Evolutionary conservation across 53 echinoderm and acorn worm species (phyloP), one percentile per base, ranked within the genome.

Genomic region (Henricia sp.): DNA sequence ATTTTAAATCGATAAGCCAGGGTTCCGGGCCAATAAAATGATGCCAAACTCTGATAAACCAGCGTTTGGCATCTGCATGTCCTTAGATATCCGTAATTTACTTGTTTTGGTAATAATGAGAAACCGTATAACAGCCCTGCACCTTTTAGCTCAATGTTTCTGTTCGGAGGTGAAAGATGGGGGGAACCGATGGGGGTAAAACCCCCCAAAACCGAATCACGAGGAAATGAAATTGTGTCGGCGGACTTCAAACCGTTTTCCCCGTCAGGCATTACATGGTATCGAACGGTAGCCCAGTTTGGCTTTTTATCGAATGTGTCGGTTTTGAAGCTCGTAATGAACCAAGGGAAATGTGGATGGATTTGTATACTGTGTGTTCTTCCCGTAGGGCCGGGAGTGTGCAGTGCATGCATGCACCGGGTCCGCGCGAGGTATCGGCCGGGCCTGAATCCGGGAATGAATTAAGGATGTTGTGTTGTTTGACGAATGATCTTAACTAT

Each of bases 171-270:
- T 37, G 38, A 39, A 39, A 16, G 66, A 33, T 32, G 33, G 33
- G 66, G 66, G 66, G 29, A 33, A n/a, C 16, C 13, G 53, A 39
- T 23, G 39, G 38, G 55, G 38, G 39, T n/a, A 74, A 37, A 37
- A 64, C 0, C n/a, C 6, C 14, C 55, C 53, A 74, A 55, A 54
- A 74, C 38, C 23, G 55, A 55, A 74, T 37, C 35, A 55, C 54
- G 36, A 38, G 74, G 55, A 74, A 74, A 74, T 74, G 74, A 74
- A 74, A 74, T 74, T 53, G 74, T 74, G 74, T 74, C 74, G 74
- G 74, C 55, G 38, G 19, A 74, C 74, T 74, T 74, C 74, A 74
- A 74, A 74, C 54, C 55, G 53, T 0, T 20, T 21, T 4, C 40
- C 16, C 74, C 37, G 53, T 27, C 67, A 40, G 67, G 67, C 39